Conservation (phyloP, 2,888 invertebrate species). For the Ophraella communa region DNA sequence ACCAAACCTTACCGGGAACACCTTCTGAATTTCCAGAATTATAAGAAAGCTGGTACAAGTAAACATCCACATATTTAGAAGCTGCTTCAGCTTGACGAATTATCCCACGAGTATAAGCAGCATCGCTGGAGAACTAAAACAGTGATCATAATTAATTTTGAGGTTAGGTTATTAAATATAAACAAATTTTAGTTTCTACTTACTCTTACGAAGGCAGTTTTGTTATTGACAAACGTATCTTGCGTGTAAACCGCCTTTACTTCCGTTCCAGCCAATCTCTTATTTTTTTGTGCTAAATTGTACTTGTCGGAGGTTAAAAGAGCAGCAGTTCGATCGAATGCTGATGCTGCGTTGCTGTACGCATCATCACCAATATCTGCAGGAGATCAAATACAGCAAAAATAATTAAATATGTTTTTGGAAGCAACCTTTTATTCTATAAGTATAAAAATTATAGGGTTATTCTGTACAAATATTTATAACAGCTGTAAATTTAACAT, state of each 20-base stretch:
- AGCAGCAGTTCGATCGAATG: neutral
- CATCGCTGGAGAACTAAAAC: slow-evolving; percentile 25
- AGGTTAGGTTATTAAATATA: too few relatives aligned
- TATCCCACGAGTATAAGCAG: neutral
- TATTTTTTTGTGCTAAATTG: neutral
- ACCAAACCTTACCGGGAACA: neutral
- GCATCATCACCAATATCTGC: neutral
- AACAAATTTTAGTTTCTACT: neutral
- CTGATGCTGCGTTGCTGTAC: neutral
- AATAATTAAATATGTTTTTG: too few relatives aligned
- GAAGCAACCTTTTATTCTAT: too few relatives aligned
- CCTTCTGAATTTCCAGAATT: neutral
- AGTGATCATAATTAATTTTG: neutral
- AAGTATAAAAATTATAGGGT: too few relatives aligned
- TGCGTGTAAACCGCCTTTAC: slow-evolving; percentile 14
- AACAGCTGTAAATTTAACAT: too few relatives aligned
- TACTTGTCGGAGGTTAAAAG: slow-evolving; percentile 3
- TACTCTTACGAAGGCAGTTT: slow-evolving; percentile 17
- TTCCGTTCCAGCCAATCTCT: slow-evolving; percentile 8
- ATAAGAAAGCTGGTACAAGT: slow-evolving; percentile 23
- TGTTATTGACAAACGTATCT: neutral
- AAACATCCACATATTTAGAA: slow-evolving; percentile 15
- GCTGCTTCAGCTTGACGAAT: slow-evolving; percentile 21
- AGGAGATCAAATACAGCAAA: neutral
- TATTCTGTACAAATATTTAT: too few relatives aligned